phyloP scores from a whole-genome alignment of 2,888 invertebrate species.

The Pherbina coryleti region DNA sequence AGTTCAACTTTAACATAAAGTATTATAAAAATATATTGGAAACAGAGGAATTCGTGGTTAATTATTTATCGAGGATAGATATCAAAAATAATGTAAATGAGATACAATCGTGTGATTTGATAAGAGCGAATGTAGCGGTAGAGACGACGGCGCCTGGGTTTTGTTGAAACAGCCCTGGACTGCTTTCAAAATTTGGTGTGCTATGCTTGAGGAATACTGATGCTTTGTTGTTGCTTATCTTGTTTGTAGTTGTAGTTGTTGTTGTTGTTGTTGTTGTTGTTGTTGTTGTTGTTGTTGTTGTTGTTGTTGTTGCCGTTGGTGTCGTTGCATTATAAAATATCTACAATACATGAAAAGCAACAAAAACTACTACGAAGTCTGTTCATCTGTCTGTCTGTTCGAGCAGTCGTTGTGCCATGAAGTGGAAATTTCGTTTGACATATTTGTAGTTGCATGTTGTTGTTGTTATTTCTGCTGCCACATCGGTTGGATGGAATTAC shows the following conservation, averaged over 20 bases:
- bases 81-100: no score
- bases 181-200: conserved; percentile 9
- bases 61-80: no score
- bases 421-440: conserved; percentile 41
- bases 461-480: conserved; percentile 34
- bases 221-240: conserved; percentile 15
- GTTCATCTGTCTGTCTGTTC: conserved; percentile 13
- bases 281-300: conserved; percentile 12
- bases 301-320: conserved; percentile 14
- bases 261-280: background rate
- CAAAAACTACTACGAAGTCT: conserved; percentile 21
- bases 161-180: conserved; percentile 5
- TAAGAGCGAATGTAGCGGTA: no score
- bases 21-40: no score
- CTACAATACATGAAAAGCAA: conserved; percentile 33
- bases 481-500: conserved; percentile 34
- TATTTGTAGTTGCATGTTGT: conserved; percentile 31
- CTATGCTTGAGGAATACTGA: conserved; percentile 17
- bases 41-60: no score
- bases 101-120: no score
- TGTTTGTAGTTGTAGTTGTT: no score
- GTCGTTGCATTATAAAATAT: conserved; percentile 3
- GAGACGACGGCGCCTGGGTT: background rate
- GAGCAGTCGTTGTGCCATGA: conserved; percentile 30
- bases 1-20: no score